Base-by-base conservation (phyloP, 2,797 vertebrate genomes). In the Micromesistius poutassou region DNA sequence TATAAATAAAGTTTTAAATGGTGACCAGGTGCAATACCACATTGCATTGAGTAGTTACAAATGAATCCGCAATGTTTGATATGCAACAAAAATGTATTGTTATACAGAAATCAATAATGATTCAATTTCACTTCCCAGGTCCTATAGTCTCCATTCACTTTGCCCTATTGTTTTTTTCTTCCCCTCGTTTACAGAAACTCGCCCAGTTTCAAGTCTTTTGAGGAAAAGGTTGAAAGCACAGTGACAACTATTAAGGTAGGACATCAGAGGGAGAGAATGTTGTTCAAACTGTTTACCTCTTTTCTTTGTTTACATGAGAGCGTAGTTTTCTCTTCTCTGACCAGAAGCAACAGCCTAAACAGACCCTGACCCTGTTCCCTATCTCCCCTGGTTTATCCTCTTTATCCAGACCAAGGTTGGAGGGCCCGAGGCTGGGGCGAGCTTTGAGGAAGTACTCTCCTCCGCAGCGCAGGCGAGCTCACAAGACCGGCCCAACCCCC, bases 151-250 rank as follows among this genome's bases (percentile, higher is more conserved):
- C n/a, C 5, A 2, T 68, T 68, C 9, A 68, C 62, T 30, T 30
- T 7, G 68, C 78, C 76, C 71, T 75, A 74, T 46, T n/a, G 74
- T 25, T 42, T 1, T 36, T 73, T 1, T n/a, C 35, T 5, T 30
- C 70, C 72, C 16, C 73, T 78, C 79, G 88, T 77, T 84, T 87
- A 81, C 91, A 99, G 98, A 93, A 99, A 98, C 94, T 98, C 97
- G 30, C 94, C 96, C 87, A 97, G 97, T 87, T 99, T 99, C 91
- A 98, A 94, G 89, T 97, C 97, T 0, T 99, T 99, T 92, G 98
- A 99, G 88, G 98, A 99, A 88, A 98, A 96, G 91, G 95, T 99
- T 85, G 97, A 99, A 91, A 98, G 79, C 40, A 99, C 98, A 62
- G 97, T 99, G 83, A 94, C 96, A 79, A 96, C 87, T 83, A 94